A percentile compares a stretch with the other conserved stretches of the same genome.
phyloP scores from a whole-genome alignment of 23 tunicate genomes.

The Trididemnum nubilum region DNA sequence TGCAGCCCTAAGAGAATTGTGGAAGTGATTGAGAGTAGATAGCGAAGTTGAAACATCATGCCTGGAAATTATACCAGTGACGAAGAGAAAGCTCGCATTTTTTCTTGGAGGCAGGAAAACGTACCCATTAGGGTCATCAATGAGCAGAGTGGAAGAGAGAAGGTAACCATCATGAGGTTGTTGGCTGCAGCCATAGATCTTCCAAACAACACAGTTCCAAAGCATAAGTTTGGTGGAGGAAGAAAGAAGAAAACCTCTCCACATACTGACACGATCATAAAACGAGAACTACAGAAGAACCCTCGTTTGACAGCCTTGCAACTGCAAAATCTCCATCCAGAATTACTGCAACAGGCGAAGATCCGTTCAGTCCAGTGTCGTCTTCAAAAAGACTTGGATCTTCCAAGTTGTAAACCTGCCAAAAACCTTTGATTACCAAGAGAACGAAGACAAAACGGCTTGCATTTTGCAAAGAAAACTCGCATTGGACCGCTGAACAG shows the following conservation, averaged over 20 bases:
- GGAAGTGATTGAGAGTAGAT: too few relatives aligned
- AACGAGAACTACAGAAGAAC: constrained; percentile 29
- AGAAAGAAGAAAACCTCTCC: constrained; percentile 10
- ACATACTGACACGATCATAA: constrained; percentile 7
- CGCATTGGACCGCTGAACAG: constrained; percentile 21
- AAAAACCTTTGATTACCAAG: constrained; percentile 21
- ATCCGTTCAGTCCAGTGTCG: constrained; percentile 13
- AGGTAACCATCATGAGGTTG: constrained; percentile 23
- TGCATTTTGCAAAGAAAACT: constrained; percentile 11
- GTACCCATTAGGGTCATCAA: constrained; percentile 19
- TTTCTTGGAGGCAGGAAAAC: constrained; percentile 37
- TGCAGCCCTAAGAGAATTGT: too few relatives aligned
- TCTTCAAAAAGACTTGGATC: constrained; percentile 13
- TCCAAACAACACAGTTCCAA: constrained; percentile 26
- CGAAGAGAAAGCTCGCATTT: constrained; percentile 27
- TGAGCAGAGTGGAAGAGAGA: constrained; percentile 32
- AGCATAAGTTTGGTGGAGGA: constrained; percentile 38
- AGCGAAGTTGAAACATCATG: too few relatives aligned
- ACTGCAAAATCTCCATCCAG: constrained; percentile 15
- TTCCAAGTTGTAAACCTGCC: constrained; percentile 22
- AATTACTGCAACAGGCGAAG: constrained; percentile 15
- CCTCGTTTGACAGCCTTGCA: constrained; percentile 26
- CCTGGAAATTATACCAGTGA: constrained; percentile 33
- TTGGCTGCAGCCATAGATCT: constrained; percentile 35
- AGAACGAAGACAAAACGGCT: constrained; percentile 16